Base-by-base conservation (phyloP, 2,113 vertebrate genomes). In the Manacus vitellinus region DNA sequence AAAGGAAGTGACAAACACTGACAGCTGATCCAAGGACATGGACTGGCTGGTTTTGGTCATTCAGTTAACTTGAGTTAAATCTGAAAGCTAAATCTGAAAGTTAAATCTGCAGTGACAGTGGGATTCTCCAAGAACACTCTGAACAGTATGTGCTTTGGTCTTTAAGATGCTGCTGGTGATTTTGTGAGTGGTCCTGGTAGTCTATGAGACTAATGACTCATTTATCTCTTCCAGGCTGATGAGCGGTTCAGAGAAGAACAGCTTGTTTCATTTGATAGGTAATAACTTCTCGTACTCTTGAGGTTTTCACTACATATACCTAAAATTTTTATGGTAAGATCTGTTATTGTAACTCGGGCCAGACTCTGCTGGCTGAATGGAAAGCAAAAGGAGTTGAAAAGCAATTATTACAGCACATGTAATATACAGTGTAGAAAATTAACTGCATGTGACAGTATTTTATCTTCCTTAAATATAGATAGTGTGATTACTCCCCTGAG, bases 211-310 rank as follows among this genome's bases (percentile, higher is more conserved):
- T 43, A 46, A 70, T 56, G 88, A 92, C 52, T 75, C 61, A 31
- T 85, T 92, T 89, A 4, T 90, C 80, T 94, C 87, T 95, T 97
- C 90, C 95, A 99, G 99, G 97, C 94, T 82, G 99, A 99, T 92
- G 99, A 99, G 43, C 94, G 94, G 56, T 97, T 98, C 93, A 98
- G 98, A 89, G 99, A 99, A 89, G 99, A 99, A 28, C 99, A 99
- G 95, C 98, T 99, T 33, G 99, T 99, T 81, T 99, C 99, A 25
- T 99, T 99, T 97, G 99, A 99, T 88, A 99, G 99, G 99, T 99
- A 98, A 97, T 76, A 58, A 55, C 37, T 96, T 54, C 62, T 93
- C 85, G 9, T 73, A 21, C 21, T 81, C 63, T 56, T 44, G 20
- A 28, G 18, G 12, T 70, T 72, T 39, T 82, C 52, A 24, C 56